Conservation (phyloP, 2,888 invertebrate genomes). For the Aethes cnicana region DNA sequence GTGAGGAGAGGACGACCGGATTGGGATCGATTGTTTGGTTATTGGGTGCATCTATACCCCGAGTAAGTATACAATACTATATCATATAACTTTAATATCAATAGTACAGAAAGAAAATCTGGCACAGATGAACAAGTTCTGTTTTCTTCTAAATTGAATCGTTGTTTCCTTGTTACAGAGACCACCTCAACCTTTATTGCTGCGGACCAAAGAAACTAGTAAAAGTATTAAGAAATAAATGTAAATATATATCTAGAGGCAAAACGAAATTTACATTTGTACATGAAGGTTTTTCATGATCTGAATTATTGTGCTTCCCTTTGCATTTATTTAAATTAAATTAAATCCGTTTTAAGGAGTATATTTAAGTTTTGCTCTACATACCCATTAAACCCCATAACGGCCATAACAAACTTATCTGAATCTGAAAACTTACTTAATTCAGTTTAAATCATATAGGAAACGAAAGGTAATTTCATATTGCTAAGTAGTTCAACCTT, state of each 20-base stretch:
- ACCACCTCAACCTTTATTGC: constrained; percentile 65
- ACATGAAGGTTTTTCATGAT: constrained; percentile 71
- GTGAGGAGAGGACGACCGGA: constrained; percentile 69
- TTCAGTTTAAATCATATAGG: too few relatives aligned
- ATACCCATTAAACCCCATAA: too few relatives aligned
- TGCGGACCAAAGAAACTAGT: constrained; percentile 80
- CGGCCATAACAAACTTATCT: too few relatives aligned
- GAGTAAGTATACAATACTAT: too few relatives aligned
- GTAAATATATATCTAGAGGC: constrained; percentile 54
- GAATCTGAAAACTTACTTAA: too few relatives aligned
- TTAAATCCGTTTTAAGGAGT: constrained; percentile 13
- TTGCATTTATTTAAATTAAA: constrained; percentile 29
- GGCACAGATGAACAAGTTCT: too few relatives aligned
- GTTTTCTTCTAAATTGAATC: constrained; percentile 62
- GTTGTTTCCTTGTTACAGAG: constrained; percentile 51
- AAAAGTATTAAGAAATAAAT: constrained; percentile 61
- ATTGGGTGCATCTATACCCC: constrained; percentile 77
- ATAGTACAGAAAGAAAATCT: too few relatives aligned
- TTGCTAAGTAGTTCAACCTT: neutral
- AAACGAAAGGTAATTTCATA: too few relatives aligned
- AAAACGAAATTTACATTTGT: constrained; percentile 70
- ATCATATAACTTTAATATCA: too few relatives aligned
- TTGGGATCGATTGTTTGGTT: constrained; percentile 74
- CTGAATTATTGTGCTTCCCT: constrained; percentile 6
- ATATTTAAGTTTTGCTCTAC: neutral